phyloP scores from a whole-genome alignment of 1,140 invertebrate genomes.

The Pseudomyrmex cubaensis region DNA sequence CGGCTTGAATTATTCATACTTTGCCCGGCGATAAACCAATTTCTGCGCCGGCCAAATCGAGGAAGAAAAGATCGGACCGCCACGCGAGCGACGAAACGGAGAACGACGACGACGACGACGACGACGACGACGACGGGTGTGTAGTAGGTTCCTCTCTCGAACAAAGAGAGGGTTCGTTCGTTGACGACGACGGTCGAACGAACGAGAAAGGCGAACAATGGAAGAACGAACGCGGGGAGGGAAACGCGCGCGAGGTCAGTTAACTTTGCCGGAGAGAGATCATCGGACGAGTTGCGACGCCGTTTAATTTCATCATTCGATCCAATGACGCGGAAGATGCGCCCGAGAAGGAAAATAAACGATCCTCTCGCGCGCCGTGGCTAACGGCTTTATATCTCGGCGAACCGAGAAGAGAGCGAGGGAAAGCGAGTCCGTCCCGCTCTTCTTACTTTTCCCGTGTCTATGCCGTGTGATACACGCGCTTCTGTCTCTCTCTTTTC shows the following conservation, averaged over 20 bases:
- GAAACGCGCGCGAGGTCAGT: conserved; percentile 38
- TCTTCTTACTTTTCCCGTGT: not conserved
- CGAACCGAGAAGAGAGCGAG: conserved; percentile 19
- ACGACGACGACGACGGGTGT: no score
- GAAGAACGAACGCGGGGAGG: not conserved
- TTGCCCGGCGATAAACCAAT: conserved; percentile 77
- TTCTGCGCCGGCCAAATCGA: conserved; percentile 71
- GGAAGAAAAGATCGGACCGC: conserved; percentile 71
- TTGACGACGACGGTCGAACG: not conserved
- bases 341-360: conserved; percentile 55
- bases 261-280: conserved; percentile 62
- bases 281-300: conserved; percentile 59
- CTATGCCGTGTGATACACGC: not conserved
- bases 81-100: conserved; percentile 66
- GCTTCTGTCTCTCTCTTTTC: conserved; percentile 3
- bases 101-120: conserved; percentile 19
- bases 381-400: conserved; percentile 57
- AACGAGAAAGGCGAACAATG: not conserved
- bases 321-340: conserved; percentile 65
- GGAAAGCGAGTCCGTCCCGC: conserved; percentile 16
- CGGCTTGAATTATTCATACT: conserved; percentile 84
- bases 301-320: conserved; percentile 72
- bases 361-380: not conserved
- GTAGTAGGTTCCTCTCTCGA: not conserved
- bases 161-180: conserved; percentile 51